Conservation (phyloP, 2,888 invertebrate species). For the Poecilus cupreus region DNA sequence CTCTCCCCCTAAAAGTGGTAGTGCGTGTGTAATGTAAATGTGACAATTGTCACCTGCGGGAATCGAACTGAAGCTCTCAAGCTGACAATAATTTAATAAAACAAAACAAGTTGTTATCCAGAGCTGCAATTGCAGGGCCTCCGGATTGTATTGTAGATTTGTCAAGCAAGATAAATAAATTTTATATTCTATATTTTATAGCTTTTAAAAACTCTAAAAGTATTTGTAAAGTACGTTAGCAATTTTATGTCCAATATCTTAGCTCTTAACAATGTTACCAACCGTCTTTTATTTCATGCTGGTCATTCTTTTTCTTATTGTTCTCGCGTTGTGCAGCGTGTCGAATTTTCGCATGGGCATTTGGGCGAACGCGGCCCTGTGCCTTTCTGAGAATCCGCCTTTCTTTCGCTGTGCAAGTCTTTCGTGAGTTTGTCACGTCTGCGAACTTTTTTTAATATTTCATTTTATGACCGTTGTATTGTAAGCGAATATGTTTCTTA, state of each 20-base stretch:
- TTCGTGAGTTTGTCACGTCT: constrained; percentile 53
- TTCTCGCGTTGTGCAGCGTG: not conserved
- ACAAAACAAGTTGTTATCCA: no score
- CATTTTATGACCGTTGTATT: constrained; percentile 53
- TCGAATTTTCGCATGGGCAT: constrained; percentile 30
- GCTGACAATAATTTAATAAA: no score
- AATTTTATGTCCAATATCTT: constrained; percentile 4
- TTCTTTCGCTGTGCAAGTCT: constrained; percentile 46
- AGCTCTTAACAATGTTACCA: no score
- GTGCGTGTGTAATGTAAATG: no score
- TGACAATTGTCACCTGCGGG: no score
- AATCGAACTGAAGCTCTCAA: no score
- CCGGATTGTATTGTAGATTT: no score
- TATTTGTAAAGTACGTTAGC: no score
- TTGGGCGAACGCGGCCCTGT: constrained; percentile 36
- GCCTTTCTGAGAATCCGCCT: constrained; percentile 44
- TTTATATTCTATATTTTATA: not conserved
- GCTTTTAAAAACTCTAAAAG: no score
- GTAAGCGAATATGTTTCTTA: constrained; percentile 20
- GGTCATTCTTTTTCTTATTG: not conserved
- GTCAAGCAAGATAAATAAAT: no score
- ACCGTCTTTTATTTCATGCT: not conserved
- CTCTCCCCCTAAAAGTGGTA: no score
- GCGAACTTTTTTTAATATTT: constrained; percentile 48
- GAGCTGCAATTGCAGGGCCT: no score